These are phyloP conservation scores for Chalcis sispes DNA, from an alignment of 2,888 invertebrate genomes.

Conservation along the genomic window DNA sequence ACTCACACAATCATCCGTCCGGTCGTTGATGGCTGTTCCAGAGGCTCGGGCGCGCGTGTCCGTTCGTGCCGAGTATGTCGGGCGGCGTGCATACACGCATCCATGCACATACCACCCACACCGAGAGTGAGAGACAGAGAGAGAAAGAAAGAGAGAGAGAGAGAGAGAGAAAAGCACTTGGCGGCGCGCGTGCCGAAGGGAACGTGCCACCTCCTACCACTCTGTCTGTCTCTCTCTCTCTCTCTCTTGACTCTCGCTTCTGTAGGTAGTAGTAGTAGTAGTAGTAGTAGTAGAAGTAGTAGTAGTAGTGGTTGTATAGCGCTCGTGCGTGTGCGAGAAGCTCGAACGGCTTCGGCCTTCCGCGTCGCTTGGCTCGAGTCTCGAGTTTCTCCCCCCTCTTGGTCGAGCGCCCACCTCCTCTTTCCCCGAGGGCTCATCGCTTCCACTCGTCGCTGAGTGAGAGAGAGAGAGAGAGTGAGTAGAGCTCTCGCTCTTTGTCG, in stretches of 20 bases:
- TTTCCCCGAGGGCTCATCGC: constrained; percentile 73
- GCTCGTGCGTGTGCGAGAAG: constrained; percentile 58
- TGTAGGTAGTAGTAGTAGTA: too few relatives aligned
- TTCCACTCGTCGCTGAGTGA: constrained; percentile 64
- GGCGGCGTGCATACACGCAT: neutral
- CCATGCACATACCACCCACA: neutral
- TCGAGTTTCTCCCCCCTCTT: constrained; percentile 50
- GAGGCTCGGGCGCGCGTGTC: neutral
- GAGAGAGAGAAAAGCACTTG: constrained; percentile 47
- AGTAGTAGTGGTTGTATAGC: neutral
- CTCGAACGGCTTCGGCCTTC: constrained; percentile 56
- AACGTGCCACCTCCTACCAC: constrained; percentile 53
- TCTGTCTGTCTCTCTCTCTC: too few relatives aligned
- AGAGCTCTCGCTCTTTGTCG: constrained; percentile 8
- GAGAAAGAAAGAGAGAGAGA: neutral
- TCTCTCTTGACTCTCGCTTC: constrained; percentile 57
- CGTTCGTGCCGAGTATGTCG: neutral
- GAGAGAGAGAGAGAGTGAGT: constrained; percentile 22
- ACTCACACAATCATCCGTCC: neutral
- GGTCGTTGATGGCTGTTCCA: constrained; percentile 33
- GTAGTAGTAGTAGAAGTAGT: too few relatives aligned
- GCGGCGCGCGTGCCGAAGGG: constrained; percentile 42
- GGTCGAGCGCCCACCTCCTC: constrained; percentile 54
- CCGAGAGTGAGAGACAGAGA: constrained; percentile 3
- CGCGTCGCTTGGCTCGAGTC: constrained; percentile 61